Conservation (phyloP, 2,113 vertebrate species). For the Siniperca chuatsi region DNA sequence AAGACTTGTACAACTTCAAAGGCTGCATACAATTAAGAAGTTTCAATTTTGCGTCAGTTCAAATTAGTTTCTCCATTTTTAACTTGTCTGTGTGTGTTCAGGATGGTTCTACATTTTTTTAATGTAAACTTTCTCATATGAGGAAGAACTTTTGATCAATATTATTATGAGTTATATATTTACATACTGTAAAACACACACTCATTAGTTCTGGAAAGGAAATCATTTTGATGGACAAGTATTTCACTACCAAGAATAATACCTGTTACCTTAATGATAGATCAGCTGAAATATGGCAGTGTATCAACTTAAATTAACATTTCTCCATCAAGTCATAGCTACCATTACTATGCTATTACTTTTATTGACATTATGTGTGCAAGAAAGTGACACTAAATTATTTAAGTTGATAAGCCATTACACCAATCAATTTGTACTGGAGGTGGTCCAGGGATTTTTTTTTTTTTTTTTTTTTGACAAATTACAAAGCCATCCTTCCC, state of each 20-base stretch:
- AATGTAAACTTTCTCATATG: not conserved
- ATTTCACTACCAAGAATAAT: constrained; percentile 11
- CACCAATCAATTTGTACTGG: constrained; percentile 40
- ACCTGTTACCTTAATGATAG: constrained; percentile 15
- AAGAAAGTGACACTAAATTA: constrained; percentile 42
- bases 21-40: not conserved
- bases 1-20: constrained; percentile 28
- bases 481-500: constrained; percentile 44
- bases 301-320: constrained; percentile 43
- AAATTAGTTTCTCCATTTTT: not conserved
- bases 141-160: not conserved
- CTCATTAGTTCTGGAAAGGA: not conserved
- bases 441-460: constrained; percentile 9
- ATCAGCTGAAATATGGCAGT: constrained; percentile 33
- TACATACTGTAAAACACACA: constrained; percentile 19
- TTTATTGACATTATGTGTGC: constrained; percentile 47
- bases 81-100: not conserved
- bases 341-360: constrained; percentile 43
- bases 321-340: constrained; percentile 38
- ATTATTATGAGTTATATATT: constrained; percentile 11
- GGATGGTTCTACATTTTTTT: not conserved
- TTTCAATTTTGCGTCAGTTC: not conserved
- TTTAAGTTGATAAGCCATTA: constrained; percentile 45
- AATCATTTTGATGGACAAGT: constrained; percentile 18
- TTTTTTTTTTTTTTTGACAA: constrained; percentile 18